Base-by-base conservation (phyloP, 2,888 invertebrate species). In the Dusona sp. region DNA sequence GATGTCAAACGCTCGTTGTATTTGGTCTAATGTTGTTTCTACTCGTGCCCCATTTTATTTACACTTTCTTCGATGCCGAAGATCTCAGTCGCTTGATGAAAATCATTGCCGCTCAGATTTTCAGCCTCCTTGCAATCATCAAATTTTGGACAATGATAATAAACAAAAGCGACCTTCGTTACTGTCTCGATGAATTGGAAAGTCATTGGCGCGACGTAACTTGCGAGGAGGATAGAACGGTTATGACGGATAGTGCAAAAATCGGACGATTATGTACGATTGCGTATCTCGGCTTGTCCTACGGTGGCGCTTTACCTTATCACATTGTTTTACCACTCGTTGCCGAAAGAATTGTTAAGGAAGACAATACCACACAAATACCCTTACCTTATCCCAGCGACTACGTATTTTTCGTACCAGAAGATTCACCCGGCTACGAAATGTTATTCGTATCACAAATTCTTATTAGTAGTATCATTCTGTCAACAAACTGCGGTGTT, bases 111-210 rank as follows among this genome's bases (percentile, higher is more conserved):
- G 90, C 91, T 3, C 90, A 92, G 83, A 91, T 93, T 0, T 93
- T 93, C 82, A 92, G 91, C 29, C 85, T 91, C 1, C 77, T 93
- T n/a, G 93, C 92, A 8, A 85, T 93, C 0, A 89, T 92, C 1
- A 93, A 93, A 77, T 94, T 93, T 83, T 93, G 91, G 91, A 92
- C 91, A 0, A 87, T 93, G 82, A 91, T 93, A 13, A 86, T 92
- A 16, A 92, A 92, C n/a, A 92, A 91, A 25, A 83, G 88, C 4
- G 89, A 90, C 3, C 91, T 94, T 7, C 81, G 90, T 36, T 87
- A 86, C 48, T 93, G 92, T 54, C 79, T 93, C 16, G 83, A 88
- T 16, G 89, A 92, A 48, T 90, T 94, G 89, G 91, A 92, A 77
- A 85, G 88, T 0, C 91, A 92, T 33, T 93, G 92, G 83, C 88